Percentiles rank a stretch among this genome's conserved stretches.
phyloP scores from a whole-genome alignment of 2,113 vertebrate species.

The Daubentonia madagascariensis region DNA sequence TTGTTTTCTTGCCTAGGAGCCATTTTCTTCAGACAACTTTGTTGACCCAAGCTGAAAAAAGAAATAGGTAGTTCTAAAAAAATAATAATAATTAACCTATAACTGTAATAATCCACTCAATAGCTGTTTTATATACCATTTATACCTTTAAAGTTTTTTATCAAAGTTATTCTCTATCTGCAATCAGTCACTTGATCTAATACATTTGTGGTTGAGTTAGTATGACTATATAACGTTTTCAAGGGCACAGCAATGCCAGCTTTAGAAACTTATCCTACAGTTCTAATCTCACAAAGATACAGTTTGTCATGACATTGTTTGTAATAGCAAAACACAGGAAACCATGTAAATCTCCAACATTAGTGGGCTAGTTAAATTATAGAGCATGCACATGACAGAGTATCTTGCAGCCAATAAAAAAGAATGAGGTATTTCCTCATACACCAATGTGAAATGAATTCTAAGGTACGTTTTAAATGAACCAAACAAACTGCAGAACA shows the following conservation, averaged over 20 bases:
- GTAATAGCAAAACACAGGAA: not conserved
- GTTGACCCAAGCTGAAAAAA: not conserved
- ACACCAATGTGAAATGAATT: not conserved
- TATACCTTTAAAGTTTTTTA: not conserved
- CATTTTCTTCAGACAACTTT: not conserved
- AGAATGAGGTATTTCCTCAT: not conserved
- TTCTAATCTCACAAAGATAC: not conserved
- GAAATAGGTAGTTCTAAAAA: not conserved
- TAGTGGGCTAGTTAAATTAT: not conserved
- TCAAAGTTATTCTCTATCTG: constrained; percentile 1
- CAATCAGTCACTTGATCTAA: not conserved
- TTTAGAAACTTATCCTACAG: not conserved
- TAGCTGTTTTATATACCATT: not conserved
- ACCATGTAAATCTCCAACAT: not conserved
- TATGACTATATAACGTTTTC: not conserved
- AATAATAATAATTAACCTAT: not conserved
- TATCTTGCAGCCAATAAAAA: not conserved
- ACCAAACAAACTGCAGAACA: not conserved
- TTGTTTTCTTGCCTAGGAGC: not conserved
- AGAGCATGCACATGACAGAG: too few relatives aligned
- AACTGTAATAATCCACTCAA: not conserved
- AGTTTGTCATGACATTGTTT: not conserved
- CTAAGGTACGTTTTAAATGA: not conserved
- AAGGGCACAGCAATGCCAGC: not conserved
- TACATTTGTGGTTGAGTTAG: not conserved